A percentile compares a stretch with the other conserved stretches of the same genome.
Evolutionary conservation across 1,140 invertebrate species (phyloP).

Genomic region (Drosophila bifasciata): DNA sequence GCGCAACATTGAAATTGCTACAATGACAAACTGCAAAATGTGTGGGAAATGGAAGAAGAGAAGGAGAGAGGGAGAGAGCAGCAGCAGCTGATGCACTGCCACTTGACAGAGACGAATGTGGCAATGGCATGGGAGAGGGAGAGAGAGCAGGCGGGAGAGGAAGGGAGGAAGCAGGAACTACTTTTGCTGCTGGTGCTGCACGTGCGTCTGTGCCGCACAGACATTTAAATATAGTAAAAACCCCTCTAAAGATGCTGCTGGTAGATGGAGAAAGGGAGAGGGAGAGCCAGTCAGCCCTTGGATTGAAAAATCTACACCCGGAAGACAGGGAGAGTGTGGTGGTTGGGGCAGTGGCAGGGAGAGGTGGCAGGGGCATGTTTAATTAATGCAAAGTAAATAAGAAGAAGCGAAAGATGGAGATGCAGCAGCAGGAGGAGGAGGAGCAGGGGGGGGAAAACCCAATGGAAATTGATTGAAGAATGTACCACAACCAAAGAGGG

Average conservation of each 20-base stretch:
- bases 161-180: neutral
- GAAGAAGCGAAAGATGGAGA: constrained; percentile 41
- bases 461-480: constrained; percentile 78
- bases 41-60: constrained; percentile 9
- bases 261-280: constrained; percentile 4
- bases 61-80: constrained; percentile 4
- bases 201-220: constrained; percentile 73
- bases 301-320: constrained; percentile 68
- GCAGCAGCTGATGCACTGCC: constrained; percentile 65
- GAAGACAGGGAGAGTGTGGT: neutral
- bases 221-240: constrained; percentile 78
- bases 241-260: constrained; percentile 68
- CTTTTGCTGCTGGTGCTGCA: constrained; percentile 45
- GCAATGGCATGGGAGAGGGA: constrained; percentile 12
- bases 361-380: constrained; percentile 76
- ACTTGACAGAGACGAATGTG: constrained; percentile 80
- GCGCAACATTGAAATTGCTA: constrained; percentile 80
- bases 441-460: constrained; percentile 40
- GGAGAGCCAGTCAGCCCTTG: constrained; percentile 18
- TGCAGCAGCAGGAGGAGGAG: constrained; percentile 21
- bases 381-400: constrained; percentile 83
- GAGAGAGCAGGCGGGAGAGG: neutral
- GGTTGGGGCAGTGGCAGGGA: neutral
- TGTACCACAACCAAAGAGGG: constrained; percentile 47
- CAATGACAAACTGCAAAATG: constrained; percentile 76